Evolutionary conservation across 2,797 vertebrate genomes (phyloP).

Genomic region (Enteromius anoplus): DNA sequence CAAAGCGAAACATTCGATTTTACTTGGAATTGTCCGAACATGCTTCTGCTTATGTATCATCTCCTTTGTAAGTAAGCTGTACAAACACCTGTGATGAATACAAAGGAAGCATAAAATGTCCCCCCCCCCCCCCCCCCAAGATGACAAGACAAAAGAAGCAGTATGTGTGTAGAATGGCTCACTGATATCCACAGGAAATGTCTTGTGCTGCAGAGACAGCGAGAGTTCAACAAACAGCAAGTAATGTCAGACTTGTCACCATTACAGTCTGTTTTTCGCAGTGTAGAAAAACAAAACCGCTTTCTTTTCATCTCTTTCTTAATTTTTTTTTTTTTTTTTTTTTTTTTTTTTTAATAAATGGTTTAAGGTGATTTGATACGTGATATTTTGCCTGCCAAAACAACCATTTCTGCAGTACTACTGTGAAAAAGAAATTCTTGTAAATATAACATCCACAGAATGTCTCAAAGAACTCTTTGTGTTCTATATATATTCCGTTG

Average conservation of each 20-base stretch:
- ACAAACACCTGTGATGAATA: conserved; percentile 26
- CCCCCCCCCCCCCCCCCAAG: no score
- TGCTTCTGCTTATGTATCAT: background rate
- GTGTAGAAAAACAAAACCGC: background rate
- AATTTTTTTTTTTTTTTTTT: no score
- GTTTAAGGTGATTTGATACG: background rate
- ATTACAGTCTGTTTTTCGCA: background rate
- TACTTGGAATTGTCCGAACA: conserved; percentile 30
- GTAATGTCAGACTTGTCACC: background rate
- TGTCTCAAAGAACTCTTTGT: background rate
- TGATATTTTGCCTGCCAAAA: conserved; percentile 4
- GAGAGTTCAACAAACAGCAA: conserved; percentile 22
- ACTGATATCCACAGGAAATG: conserved; percentile 54
- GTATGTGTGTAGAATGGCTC: conserved; percentile 43
- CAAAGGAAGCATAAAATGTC: conserved; percentile 22
- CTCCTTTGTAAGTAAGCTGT: conserved; percentile 6
- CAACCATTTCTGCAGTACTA: background rate
- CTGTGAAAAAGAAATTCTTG: background rate
- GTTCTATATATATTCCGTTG: background rate
- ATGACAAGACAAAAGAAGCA: conserved; percentile 49
- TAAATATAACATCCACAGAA: background rate
- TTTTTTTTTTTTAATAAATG: background rate
- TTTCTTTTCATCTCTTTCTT: background rate
- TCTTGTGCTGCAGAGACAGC: conserved; percentile 32
- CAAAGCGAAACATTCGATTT: conserved; percentile 4